These are phyloP conservation scores for Ligdia adustata DNA, from an alignment of 2,888 invertebrate genomes.

Conservation along the genomic window DNA sequence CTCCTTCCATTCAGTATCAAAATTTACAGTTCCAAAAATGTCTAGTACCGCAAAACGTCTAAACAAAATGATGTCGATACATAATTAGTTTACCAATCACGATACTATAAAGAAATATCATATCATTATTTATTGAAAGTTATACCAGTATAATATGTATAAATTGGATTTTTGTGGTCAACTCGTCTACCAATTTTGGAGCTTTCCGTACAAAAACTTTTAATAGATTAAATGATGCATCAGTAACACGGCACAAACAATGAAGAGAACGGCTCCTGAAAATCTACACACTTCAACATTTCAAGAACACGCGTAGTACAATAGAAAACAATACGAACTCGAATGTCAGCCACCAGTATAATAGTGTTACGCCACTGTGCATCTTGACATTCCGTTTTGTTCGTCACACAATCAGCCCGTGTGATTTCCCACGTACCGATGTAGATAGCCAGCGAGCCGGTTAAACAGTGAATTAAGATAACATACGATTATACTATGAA, in stretches of 20 bases:
- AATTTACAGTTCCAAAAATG: too few relatives aligned
- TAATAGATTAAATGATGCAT: background rate
- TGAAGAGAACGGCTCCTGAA: conserved; percentile 50
- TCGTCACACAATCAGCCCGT: conserved; percentile 67
- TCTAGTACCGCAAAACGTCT: too few relatives aligned
- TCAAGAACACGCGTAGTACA: conserved; percentile 61
- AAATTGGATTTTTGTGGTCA: too few relatives aligned
- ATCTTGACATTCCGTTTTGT: conserved; percentile 82
- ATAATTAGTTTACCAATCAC: too few relatives aligned
- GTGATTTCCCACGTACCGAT: conserved; percentile 72
- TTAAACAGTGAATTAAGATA: conserved; percentile 64
- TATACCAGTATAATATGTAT: too few relatives aligned
- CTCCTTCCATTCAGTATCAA: too few relatives aligned
- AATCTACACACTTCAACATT: conserved; percentile 49
- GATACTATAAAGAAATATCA: too few relatives aligned
- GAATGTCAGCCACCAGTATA: conserved; percentile 64
- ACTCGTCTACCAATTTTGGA: too few relatives aligned
- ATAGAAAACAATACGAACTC: conserved; percentile 52
- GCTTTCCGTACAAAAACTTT: too few relatives aligned
- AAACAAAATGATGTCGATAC: too few relatives aligned
- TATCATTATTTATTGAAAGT: too few relatives aligned
- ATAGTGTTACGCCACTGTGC: conserved; percentile 67
- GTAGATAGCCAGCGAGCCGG: conserved; percentile 57
- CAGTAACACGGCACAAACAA: too few relatives aligned
- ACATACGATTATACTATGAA: conserved; percentile 50